phyloP scores from a whole-genome alignment of 2,113 vertebrate species.

The Epinephelus cyanopodus region DNA sequence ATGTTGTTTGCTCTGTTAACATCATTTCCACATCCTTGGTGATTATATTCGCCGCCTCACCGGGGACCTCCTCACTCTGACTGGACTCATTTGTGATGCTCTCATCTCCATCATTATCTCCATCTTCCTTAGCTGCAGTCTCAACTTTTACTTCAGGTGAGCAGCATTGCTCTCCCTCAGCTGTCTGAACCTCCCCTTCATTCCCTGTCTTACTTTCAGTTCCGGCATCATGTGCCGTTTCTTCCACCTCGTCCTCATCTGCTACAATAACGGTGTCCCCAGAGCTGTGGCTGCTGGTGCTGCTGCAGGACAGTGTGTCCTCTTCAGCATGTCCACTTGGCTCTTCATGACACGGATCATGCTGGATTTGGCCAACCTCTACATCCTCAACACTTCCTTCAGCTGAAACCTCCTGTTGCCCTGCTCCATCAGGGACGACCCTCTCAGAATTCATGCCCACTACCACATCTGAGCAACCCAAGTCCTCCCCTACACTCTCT shows the following conservation, averaged over 20 bases:
- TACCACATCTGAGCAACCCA: background rate
- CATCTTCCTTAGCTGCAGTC: background rate
- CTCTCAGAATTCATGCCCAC: background rate
- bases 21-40: background rate
- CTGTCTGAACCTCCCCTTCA: background rate
- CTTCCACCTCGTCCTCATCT: constrained; percentile 44
- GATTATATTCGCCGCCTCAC: background rate
- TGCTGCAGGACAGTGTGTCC: constrained; percentile 80
- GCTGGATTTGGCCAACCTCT: background rate
- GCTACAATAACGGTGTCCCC: constrained; percentile 78
- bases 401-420: constrained; percentile 4
- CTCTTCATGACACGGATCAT: constrained; percentile 6
- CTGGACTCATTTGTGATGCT: background rate
- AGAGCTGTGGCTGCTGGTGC: constrained; percentile 84
- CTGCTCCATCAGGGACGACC: constrained; percentile 4
- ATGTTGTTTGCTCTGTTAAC: background rate
- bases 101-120: background rate
- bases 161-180: constrained; percentile 25
- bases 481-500: constrained; percentile 47
- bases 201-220: constrained; percentile 26
- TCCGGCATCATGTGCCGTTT: constrained; percentile 1
- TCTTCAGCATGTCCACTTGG: constrained; percentile 44
- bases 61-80: background rate
- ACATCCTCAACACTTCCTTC: background rate
- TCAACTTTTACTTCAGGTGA: constrained; percentile 29